Evolutionary conservation across 2,113 vertebrate genomes (phyloP).

Genomic region (Podarcis muralis): DNA sequence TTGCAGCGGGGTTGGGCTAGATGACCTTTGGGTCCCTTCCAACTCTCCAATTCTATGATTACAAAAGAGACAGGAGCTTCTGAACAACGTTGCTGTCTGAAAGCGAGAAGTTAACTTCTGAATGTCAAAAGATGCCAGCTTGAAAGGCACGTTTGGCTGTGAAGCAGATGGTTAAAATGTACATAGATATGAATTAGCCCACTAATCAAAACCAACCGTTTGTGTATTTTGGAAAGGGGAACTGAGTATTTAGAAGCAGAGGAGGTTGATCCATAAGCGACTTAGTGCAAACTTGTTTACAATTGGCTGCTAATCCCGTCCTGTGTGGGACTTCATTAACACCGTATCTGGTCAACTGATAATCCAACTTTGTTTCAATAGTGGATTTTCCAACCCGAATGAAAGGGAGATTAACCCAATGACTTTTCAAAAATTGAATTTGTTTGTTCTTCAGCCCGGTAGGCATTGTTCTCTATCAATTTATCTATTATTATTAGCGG

Average conservation of each 20-base stretch:
- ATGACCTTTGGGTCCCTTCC: too few relatives aligned
- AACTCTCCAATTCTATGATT: too few relatives aligned
- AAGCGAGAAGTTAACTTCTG: background rate
- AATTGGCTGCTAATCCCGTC: background rate
- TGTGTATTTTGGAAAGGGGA: slow-evolving; percentile 3
- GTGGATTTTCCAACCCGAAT: background rate
- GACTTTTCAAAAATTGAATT: background rate
- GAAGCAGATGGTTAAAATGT: background rate
- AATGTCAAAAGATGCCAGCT: background rate
- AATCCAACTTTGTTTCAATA: slow-evolving; percentile 1
- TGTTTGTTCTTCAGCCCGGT: background rate
- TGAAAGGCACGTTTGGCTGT: background rate
- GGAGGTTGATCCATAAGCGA: background rate
- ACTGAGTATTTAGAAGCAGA: background rate
- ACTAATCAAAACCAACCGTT: slow-evolving; percentile 14
- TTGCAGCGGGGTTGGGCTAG: too few relatives aligned
- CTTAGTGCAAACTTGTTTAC: background rate
- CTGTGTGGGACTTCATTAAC: background rate
- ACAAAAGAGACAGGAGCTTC: background rate
- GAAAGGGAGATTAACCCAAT: slow-evolving; percentile 7
- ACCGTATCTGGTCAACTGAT: background rate
- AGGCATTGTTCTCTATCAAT: background rate
- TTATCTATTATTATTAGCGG: background rate
- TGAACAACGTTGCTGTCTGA: background rate
- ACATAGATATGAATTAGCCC: background rate